Evolutionary conservation across 2,113 vertebrate species (phyloP), one percentile per base, ranked within the genome.

Genomic region (Anguilla japonica): DNA sequence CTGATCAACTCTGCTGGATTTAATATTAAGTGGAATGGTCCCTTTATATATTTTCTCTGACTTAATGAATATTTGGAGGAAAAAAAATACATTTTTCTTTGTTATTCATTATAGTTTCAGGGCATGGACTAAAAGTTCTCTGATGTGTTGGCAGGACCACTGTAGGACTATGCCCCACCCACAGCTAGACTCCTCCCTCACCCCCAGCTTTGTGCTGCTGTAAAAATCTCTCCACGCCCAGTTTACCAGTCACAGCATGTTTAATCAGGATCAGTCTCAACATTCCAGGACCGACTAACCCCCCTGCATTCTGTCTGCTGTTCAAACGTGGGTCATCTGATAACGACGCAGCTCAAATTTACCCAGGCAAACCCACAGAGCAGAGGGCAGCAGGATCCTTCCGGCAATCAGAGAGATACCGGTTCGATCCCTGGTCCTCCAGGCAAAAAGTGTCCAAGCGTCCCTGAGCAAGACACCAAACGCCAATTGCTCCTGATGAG

Each of bases 141-240:
- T 75, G n/a, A 75, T 75, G 71, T 75, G 71, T 75, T 75, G 71
- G 71, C 71, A 75, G 71, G 9, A 13, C 71, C 71, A 34, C 71
- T 6, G 9, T 34, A 2, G 7, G n/a, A n/a, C n/a, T 75, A 26
- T 75, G 71, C n/a, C 71, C 71, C 71, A n/a, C 71, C 71, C 13
- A 29, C 71, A 8, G n/a, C 71, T 75, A 13, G 9, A n/a, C 71
- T 8, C 20, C 20, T 5, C 20, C 20, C 63, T n/a, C 26, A 4
- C 63, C 63, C 63, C 20, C 20, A 71, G 63, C 22, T 22, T 9
- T 71, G 63, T 75, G 71, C 71, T 75, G n/a, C 71, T 11, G n/a
- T 75, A 34, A 75, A 53, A 34, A 34, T 13, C 26, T 13, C 71
- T 75, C 71, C n/a, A 20, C 71, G 71, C 71, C 71, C 71, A 75